Percentiles rank a stretch among this genome's conserved stretches.
phyloP scores from a whole-genome alignment of 30 jellyfish, hydroid and myxozoan species.

The Hydractinia echinata region DNA sequence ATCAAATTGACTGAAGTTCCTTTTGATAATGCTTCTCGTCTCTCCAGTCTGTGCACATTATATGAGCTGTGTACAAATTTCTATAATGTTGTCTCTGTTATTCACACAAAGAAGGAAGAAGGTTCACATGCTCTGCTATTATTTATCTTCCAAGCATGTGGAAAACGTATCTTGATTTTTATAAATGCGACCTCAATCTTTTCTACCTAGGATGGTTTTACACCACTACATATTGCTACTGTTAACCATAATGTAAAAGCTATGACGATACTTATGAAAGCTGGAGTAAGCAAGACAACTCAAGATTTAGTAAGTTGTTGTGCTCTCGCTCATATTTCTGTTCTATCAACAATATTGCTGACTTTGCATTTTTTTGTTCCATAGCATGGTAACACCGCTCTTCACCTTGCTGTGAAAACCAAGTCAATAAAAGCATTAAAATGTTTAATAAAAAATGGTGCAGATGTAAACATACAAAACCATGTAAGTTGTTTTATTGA shows the following conservation, averaged over 20 bases:
- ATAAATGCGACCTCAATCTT: neutral
- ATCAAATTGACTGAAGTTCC: no score
- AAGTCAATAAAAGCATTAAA: constrained; percentile 49
- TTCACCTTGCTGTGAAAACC: constrained; percentile 66
- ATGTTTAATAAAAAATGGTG: constrained; percentile 47
- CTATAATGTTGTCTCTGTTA: neutral
- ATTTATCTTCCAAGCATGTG: no score
- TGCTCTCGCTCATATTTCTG: no score
- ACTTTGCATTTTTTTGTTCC: neutral
- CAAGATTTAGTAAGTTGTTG: constrained; percentile 62
- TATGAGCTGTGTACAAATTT: no score
- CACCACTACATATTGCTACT: constrained; percentile 86
- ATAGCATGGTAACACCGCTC: constrained; percentile 78
- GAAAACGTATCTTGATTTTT: neutral
- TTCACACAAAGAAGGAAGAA: neutral
- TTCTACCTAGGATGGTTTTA: constrained; percentile 54
- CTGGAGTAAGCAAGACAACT: constrained; percentile 60
- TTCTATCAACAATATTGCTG: neutral
- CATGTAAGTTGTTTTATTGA: constrained; percentile 41
- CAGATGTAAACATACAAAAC: constrained; percentile 70
- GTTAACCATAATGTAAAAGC: constrained; percentile 66
- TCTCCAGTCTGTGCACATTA: no score
- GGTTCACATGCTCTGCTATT: neutral
- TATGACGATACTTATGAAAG: constrained; percentile 45
- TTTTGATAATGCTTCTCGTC: no score